A percentile compares a stretch with the other conserved stretches of the same genome.
Evolutionary conservation across 2,888 invertebrate species (phyloP).

Genomic region (Caenorhabditis drosophilae): DNA sequence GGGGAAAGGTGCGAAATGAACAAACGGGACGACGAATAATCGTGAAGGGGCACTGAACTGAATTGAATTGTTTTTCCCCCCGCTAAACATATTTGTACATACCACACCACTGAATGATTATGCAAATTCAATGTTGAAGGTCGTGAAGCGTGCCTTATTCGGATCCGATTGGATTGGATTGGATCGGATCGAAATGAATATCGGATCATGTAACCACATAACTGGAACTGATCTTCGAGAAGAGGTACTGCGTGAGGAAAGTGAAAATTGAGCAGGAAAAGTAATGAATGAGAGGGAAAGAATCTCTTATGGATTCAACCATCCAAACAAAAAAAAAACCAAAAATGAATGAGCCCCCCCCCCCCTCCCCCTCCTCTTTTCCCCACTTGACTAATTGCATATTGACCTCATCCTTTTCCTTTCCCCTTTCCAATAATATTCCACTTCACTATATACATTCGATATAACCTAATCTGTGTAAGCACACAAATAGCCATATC

Average conservation of each 20-base stretch:
- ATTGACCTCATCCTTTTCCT: neutral
- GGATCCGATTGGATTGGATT: neutral
- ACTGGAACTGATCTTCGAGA: neutral
- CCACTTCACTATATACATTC: conserved; percentile 5
- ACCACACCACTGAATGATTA: no score
- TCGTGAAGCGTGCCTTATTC: no score
- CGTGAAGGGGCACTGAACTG: no score
- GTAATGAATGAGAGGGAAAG: no score
- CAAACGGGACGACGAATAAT: no score
- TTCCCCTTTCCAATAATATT: neutral
- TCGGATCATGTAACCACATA: no score
- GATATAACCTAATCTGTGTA: conserved; percentile 6
- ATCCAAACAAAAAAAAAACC: neutral
- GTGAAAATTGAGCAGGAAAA: neutral
- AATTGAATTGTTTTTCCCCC: no score
- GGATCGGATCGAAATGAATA: conserved; percentile 4
- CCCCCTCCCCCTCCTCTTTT: no score
- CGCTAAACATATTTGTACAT: no score
- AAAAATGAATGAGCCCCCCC: no score
- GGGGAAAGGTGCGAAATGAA: no score
- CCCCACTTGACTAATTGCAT: conserved; percentile 2
- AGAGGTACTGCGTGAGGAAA: neutral
- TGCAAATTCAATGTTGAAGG: conserved; percentile 2
- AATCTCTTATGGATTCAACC: neutral
- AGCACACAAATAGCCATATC: neutral